A percentile compares a stretch with the other conserved stretches of the same genome.
Evolutionary conservation across 1,140 invertebrate species (phyloP).

Genomic region (Propsilocerus akamusi): DNA sequence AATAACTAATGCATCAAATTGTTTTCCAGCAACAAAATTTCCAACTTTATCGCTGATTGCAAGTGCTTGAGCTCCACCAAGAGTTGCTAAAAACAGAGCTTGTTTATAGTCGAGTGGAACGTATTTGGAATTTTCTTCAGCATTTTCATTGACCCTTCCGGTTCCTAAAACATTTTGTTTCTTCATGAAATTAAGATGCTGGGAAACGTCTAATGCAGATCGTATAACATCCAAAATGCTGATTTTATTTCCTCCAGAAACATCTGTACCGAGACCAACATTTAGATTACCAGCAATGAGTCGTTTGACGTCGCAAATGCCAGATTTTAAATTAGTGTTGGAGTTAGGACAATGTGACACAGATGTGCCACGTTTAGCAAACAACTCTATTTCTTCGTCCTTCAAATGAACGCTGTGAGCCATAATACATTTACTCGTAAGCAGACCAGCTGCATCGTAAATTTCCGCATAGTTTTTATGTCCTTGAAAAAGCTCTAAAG

Average conservation of each 20-base stretch:
- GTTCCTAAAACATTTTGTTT: slow-evolving; percentile 17
- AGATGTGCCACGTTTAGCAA: slow-evolving; percentile 39
- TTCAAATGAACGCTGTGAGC: slow-evolving; percentile 65
- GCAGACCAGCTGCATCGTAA: slow-evolving; percentile 51
- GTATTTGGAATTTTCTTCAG: slow-evolving; percentile 21
- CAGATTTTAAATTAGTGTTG: slow-evolving; percentile 66
- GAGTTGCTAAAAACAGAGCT: slow-evolving; percentile 65
- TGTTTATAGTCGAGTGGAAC: slow-evolving; percentile 49
- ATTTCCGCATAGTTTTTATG: slow-evolving; percentile 47
- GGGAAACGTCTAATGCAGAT: slow-evolving; percentile 51
- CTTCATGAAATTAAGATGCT: slow-evolving; percentile 32
- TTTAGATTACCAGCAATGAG: slow-evolving; percentile 42
- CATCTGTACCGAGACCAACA: slow-evolving; percentile 78
- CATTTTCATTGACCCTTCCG: slow-evolving; percentile 7
- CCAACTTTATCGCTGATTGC: slow-evolving; percentile 51
- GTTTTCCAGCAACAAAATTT: slow-evolving; percentile 59
- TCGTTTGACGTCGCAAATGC: slow-evolving; percentile 55
- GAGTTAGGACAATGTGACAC: slow-evolving; percentile 77
- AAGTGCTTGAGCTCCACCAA: slow-evolving; percentile 67
- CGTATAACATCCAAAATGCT: slow-evolving; percentile 61
- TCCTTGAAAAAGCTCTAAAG: slow-evolving; percentile 36
- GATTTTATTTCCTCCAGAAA: slow-evolving; percentile 57
- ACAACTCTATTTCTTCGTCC: slow-evolving; percentile 46
- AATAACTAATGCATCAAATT: slow-evolving; percentile 67
- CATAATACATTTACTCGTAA: slow-evolving; percentile 50